Evolutionary conservation across 2,113 vertebrate species (phyloP).

Genomic region (Pseudonaja textilis): DNA sequence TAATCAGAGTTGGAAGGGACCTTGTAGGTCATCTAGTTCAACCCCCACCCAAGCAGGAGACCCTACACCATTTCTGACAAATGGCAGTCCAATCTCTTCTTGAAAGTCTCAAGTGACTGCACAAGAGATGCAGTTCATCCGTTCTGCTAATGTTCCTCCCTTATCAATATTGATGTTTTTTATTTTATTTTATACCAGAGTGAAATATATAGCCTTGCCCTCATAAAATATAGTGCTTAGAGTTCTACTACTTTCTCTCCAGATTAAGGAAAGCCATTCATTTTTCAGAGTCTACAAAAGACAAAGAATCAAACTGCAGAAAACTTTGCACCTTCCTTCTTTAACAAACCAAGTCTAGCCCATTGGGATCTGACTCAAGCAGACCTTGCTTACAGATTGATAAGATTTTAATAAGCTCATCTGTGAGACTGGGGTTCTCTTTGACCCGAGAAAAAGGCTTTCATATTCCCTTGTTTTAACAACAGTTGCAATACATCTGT

Average conservation of each 20-base stretch:
- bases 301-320: neutral
- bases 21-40: too few species aligned
- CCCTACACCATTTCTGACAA: too few species aligned
- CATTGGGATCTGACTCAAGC: neutral
- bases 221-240: constrained; percentile 5
- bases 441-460: neutral
- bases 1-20: too few species aligned
- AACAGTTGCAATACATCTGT: neutral
- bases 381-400: neutral
- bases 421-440: neutral
- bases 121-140: neutral
- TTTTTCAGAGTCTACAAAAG: neutral
- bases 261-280: neutral
- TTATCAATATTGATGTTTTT: neutral
- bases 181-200: neutral
- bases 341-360: neutral
- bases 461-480: neutral
- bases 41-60: too few species aligned
- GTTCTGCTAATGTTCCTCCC: neutral
- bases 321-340: neutral
- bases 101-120: too few species aligned
- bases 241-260: neutral
- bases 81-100: too few species aligned
- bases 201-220: neutral
- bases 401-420: constrained; percentile 8